phyloP scores from a whole-genome alignment of 2,888 invertebrate species.

The Oscheius onirici region DNA sequence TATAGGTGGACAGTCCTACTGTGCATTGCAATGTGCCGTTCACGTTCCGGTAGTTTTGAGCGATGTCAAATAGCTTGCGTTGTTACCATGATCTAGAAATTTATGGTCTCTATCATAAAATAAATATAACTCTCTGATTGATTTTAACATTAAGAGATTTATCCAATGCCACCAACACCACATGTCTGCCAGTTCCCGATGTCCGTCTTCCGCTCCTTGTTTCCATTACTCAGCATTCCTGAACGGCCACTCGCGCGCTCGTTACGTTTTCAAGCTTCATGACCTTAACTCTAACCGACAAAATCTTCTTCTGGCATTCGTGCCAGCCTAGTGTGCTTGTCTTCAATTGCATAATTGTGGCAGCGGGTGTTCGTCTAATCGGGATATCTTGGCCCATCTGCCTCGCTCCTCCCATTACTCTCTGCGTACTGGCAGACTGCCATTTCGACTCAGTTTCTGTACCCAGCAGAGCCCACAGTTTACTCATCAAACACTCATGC shows the following conservation, averaged over 20 bases:
- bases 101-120: no score
- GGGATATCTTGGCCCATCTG: slow-evolving; percentile 34
- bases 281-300: not conserved
- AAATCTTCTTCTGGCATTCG: slow-evolving; percentile 1
- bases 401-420: slow-evolving; percentile 32
- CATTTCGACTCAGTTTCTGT: slow-evolving; percentile 15
- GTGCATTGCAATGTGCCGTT: no score
- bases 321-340: slow-evolving; percentile 27
- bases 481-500: not conserved
- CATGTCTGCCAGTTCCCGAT: not conserved
- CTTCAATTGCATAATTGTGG: slow-evolving; percentile 33
- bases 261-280: not conserved
- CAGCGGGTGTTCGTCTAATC: slow-evolving; percentile 32
- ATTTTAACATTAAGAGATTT: no score
- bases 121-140: no score
- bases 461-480: not conserved
- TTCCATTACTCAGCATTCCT: slow-evolving; percentile 25
- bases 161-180: no score
- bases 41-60: no score
- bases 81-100: no score
- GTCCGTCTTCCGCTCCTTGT: slow-evolving; percentile 10
- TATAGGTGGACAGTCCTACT: no score
- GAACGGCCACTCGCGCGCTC: not conserved
- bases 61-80: no score
- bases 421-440: slow-evolving; percentile 20